These are phyloP conservation scores for Forficula auricularia DNA, from an alignment of 1,140 invertebrate genomes.

Conservation along the genomic window DNA sequence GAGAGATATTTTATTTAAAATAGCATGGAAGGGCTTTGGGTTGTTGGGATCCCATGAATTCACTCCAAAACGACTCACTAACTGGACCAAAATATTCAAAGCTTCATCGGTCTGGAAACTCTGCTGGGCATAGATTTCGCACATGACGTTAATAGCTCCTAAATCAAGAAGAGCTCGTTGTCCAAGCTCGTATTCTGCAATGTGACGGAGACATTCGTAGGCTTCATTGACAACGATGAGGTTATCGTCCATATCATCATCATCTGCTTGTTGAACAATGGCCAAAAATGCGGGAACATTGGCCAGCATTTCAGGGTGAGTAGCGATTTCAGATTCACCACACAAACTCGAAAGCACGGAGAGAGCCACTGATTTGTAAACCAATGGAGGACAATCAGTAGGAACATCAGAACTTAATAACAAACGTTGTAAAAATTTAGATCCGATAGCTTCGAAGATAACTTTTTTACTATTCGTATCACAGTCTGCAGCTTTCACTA, in stretches of 20 bases:
- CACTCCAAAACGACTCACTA: slow-evolving; percentile 47
- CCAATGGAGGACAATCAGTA: slow-evolving; percentile 63
- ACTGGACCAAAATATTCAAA: slow-evolving; percentile 51
- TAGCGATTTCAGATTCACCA: slow-evolving; percentile 53
- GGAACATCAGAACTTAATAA: slow-evolving; percentile 54
- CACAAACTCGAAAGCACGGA: slow-evolving; percentile 71
- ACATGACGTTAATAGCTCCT: slow-evolving; percentile 60
- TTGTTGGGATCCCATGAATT: slow-evolving; percentile 50
- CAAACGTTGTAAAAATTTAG: slow-evolving; percentile 62
- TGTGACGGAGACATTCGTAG: slow-evolving; percentile 63
- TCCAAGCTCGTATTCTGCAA: slow-evolving; percentile 51
- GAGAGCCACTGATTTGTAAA: slow-evolving; percentile 77
- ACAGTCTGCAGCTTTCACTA: slow-evolving; percentile 63
- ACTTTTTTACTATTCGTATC: slow-evolving; percentile 47
- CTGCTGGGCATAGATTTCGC: slow-evolving; percentile 64
- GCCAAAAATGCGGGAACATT: slow-evolving; percentile 64
- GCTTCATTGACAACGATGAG: slow-evolving; percentile 75
- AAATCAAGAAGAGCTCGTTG: slow-evolving; percentile 55
- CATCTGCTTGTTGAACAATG: slow-evolving; percentile 60
- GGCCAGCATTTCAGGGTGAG: slow-evolving; percentile 60
- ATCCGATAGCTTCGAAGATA: slow-evolving; percentile 76
- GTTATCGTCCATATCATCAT: slow-evolving; percentile 60
- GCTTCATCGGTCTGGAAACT: slow-evolving; percentile 76
- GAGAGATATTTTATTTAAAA: slow-evolving; percentile 66
- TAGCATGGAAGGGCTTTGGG: slow-evolving; percentile 53